Percentiles rank a stretch among this genome's conserved stretches.
phyloP scores from a whole-genome alignment of 1,140 invertebrate species.

The Cydia amplana region DNA sequence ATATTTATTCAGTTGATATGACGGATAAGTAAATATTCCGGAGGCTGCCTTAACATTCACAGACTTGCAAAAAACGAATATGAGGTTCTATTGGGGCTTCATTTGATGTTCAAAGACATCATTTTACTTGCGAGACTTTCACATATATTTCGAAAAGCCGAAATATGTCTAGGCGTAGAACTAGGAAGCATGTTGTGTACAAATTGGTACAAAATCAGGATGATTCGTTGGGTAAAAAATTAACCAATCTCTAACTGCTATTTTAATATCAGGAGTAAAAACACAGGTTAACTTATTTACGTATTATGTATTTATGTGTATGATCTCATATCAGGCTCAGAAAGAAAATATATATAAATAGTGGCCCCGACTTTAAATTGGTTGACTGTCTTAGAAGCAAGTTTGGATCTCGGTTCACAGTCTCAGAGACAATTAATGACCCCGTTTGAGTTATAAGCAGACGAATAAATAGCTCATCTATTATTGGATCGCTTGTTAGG shows the following conservation, averaged over 20 bases:
- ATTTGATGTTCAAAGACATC: too few species aligned
- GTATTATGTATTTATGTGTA: too few species aligned
- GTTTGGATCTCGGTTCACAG: neutral
- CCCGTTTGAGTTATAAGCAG: slow-evolving; percentile 6
- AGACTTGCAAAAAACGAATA: neutral
- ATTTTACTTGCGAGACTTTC: too few species aligned
- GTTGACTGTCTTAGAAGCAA: neutral
- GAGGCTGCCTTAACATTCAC: neutral
- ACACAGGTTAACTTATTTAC: too few species aligned
- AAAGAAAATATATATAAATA: neutral
- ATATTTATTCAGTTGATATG: neutral
- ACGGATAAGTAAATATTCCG: neutral
- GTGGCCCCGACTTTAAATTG: neutral
- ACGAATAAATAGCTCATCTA: neutral
- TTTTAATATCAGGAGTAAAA: too few species aligned
- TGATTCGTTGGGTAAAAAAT: too few species aligned
- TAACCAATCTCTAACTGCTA: too few species aligned
- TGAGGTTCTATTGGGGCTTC: neutral
- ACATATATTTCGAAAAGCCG: too few species aligned
- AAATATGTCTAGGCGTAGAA: too few species aligned
- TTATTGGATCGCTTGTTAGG: neutral
- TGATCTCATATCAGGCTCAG: too few species aligned
- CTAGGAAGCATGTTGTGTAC: too few species aligned
- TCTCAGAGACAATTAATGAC: neutral
- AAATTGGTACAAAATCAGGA: too few species aligned